Base-by-base conservation (phyloP, 2,797 vertebrate genomes). In the Phrynocephalus guinanensis region DNA sequence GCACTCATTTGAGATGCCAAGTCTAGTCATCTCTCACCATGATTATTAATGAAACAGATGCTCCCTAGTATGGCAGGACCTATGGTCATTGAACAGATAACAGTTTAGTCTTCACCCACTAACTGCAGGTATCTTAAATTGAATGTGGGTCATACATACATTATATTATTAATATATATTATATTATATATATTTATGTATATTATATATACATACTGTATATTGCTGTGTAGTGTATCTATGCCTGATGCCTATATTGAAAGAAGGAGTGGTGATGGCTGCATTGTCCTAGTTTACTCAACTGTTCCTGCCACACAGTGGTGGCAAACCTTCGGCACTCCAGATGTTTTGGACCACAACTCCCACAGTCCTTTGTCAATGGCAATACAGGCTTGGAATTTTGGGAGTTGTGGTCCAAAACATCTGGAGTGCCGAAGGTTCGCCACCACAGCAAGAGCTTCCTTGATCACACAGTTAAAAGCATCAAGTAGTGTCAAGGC, bases 1-100 rank as follows among this genome's bases (percentile, higher is more conserved):
- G 91, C 73, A 66, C 87, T 88, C 6, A 60, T 70, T 70, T 91
- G 44, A 86, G 88, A 92, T 94, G 91, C 88, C 56, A 33, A 82
- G 91, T 79, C 87, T 1, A 0, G 38, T 90, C 92, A 92, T 80
- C 92, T 87, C 70, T 88, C 90, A 52, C 71, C 5, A 79, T 38
- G 22, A 73, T 8, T 28, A 71, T 86, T 81, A 80, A 85, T 18
- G 48, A 67, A 11, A 72, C 1, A 60, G 30, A 44, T 48, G 18
- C 71, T 82, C 20, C 30, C 3, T 63, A 38, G 15, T 9, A 71
- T 63, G 78, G 16, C 26, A 72, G 16, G 63, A 56, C 48, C 75
- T 38, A 30, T 15, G n/a, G 26, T 30, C 10, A 50, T 16, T 77
- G 5, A 15, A 26, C 3, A 63, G 11, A 77, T 20, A 44, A 16